Conservation (phyloP, 1,140 invertebrate genomes). For the Rhopalosiphum padi region DNA sequence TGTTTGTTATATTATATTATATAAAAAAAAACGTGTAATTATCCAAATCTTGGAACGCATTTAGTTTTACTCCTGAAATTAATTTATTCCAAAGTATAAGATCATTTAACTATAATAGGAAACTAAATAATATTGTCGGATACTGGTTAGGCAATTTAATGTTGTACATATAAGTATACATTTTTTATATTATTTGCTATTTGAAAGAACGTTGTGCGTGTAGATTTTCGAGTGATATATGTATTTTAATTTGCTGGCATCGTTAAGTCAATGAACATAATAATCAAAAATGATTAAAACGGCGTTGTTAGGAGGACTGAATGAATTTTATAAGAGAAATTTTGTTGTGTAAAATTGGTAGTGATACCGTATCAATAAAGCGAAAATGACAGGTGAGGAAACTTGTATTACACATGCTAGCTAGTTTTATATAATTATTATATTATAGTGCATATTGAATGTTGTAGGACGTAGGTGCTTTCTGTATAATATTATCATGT, state of each 20-base stretch:
- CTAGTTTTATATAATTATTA: background rate
- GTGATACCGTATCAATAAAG: slow-evolving; percentile 21
- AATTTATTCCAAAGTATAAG: background rate
- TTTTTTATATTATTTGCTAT: background rate
- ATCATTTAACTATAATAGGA: background rate
- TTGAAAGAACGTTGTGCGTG: background rate
- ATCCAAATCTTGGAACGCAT: background rate
- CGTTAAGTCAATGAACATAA: background rate
- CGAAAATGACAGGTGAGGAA: background rate
- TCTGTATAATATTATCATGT: background rate
- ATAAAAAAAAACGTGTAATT: background rate
- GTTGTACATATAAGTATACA: background rate
- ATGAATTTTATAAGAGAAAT: slow-evolving; percentile 8
- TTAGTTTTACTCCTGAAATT: background rate
- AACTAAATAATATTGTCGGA: background rate
- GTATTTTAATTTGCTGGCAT: background rate
- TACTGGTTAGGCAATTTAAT: background rate
- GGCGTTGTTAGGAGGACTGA: background rate
- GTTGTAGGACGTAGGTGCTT: background rate
- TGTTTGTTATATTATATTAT: background rate
- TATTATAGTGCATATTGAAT: background rate
- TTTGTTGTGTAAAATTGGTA: background rate
- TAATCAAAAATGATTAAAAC: background rate
- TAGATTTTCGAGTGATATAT: background rate
- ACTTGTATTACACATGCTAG: background rate